A percentile compares a stretch with the other conserved stretches of the same genome.
Conservation (phyloP, 2,888 invertebrate genomes). For the Pandemis corylana region DNA sequence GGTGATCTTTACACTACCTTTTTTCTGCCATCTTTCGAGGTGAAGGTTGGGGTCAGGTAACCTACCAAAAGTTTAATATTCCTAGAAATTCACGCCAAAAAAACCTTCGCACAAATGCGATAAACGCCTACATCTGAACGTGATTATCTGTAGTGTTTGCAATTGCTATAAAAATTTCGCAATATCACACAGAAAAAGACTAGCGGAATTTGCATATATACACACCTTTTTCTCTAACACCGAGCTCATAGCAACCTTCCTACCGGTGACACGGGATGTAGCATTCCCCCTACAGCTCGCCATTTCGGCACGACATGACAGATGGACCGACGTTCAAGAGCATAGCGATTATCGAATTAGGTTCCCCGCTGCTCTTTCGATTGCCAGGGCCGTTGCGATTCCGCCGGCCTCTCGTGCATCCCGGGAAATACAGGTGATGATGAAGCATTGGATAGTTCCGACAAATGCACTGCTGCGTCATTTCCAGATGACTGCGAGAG, state of each 20-base stretch:
- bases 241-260: constrained; percentile 18
- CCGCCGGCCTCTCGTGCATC: constrained; percentile 61
- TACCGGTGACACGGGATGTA: constrained; percentile 29
- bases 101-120: too few species aligned
- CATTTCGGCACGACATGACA: constrained; percentile 62
- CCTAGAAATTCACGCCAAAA: too few species aligned
- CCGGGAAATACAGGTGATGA: constrained; percentile 46
- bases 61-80: too few species aligned
- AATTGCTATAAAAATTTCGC: too few species aligned
- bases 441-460: constrained; percentile 13
- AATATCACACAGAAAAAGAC: too few species aligned
- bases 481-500: too few species aligned
- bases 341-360: constrained; percentile 82
- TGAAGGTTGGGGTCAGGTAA: too few species aligned
- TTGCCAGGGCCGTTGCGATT: constrained; percentile 77
- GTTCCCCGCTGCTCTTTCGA: constrained; percentile 80
- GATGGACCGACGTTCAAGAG: constrained; percentile 78
- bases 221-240: background rate
- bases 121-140: too few species aligned
- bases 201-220: background rate
- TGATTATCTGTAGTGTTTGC: too few species aligned
- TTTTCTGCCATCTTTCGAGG: too few species aligned
- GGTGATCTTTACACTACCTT: background rate
- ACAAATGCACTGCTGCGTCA: background rate
- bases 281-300: constrained; percentile 51